Evolutionary conservation across 2,888 invertebrate species (phyloP).

Genomic region (Melanotus villosus): DNA sequence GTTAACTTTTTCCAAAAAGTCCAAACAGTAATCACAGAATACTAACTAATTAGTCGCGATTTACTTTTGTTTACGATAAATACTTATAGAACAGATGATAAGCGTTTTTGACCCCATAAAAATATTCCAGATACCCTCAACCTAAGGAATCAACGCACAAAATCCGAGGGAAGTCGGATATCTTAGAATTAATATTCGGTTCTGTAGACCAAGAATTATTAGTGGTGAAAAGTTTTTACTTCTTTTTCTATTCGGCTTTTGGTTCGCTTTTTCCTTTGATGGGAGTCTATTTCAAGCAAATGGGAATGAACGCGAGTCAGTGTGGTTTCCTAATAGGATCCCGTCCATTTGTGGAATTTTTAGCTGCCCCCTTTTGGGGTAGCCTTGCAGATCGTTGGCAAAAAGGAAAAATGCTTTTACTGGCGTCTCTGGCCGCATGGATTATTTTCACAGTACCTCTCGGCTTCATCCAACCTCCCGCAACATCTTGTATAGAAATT

Average conservation of each 20-base stretch:
- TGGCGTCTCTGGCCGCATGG: slow-evolving; percentile 95
- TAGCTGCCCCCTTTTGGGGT: slow-evolving; percentile 98
- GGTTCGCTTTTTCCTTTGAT: slow-evolving; percentile 98
- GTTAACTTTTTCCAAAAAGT: no score
- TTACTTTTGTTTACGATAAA: no score
- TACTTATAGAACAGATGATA: no score
- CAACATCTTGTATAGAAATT: slow-evolving; percentile 86
- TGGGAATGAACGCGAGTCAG: slow-evolving; percentile 97
- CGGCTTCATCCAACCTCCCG: slow-evolving; percentile 95
- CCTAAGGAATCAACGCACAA: slow-evolving; percentile 92
- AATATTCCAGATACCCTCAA: slow-evolving; percentile 79
- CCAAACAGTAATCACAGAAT: no score
- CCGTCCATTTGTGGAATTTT: slow-evolving; percentile 96
- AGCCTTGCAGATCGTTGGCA: slow-evolving; percentile 90
- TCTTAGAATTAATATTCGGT: slow-evolving; percentile 87
- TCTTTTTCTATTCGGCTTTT: slow-evolving; percentile 99
- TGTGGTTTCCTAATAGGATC: slow-evolving; percentile 95
- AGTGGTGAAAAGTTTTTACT: slow-evolving; percentile 97
- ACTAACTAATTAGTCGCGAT: no score
- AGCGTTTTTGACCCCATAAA: no score
- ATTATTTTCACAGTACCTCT: slow-evolving; percentile 96
- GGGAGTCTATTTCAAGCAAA: slow-evolving; percentile 99
- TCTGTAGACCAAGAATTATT: slow-evolving; percentile 92
- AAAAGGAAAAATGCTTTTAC: slow-evolving; percentile 88
- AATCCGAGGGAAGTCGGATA: slow-evolving; percentile 88